Evolutionary conservation across 2,888 invertebrate genomes (phyloP).

Genomic region (Sisyra terminalis): DNA sequence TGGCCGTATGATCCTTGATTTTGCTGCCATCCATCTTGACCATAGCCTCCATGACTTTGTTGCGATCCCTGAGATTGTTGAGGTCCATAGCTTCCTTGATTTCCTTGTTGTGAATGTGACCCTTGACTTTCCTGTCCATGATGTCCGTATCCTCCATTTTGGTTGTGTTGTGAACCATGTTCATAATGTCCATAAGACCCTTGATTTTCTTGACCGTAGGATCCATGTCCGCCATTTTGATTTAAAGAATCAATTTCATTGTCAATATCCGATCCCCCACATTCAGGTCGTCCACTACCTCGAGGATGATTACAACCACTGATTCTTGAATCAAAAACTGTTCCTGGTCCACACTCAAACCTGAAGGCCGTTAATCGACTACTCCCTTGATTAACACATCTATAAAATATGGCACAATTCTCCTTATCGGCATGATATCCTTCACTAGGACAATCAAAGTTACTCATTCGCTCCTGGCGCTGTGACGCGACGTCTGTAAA

Average conservation of each 20-base stretch:
- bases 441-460: constrained; percentile 42
- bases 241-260: constrained; percentile 28
- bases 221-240: constrained; percentile 14
- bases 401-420: constrained; percentile 59
- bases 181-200: not conserved
- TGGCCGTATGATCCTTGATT: constrained; percentile 23
- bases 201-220: constrained; percentile 24
- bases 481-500: constrained; percentile 3
- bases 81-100: not conserved
- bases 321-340: constrained; percentile 51
- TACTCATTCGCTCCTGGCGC: constrained; percentile 12
- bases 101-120: not conserved
- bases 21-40: not conserved
- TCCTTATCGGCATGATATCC: constrained; percentile 55
- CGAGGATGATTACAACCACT: constrained; percentile 54
- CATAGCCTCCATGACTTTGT: not conserved
- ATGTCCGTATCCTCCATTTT: not conserved
- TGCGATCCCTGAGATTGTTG: not conserved
- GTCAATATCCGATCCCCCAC: constrained; percentile 30
- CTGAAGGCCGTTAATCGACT: constrained; percentile 37
- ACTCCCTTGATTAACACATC: constrained; percentile 47
- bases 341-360: constrained; percentile 60
- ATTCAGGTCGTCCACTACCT: constrained; percentile 50
- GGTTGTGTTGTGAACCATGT: not conserved
- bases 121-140: not conserved